A percentile compares a stretch with the other conserved stretches of the same genome.
Conservation (phyloP, 2,797 vertebrate species). For the Siniperca undulata region DNA sequence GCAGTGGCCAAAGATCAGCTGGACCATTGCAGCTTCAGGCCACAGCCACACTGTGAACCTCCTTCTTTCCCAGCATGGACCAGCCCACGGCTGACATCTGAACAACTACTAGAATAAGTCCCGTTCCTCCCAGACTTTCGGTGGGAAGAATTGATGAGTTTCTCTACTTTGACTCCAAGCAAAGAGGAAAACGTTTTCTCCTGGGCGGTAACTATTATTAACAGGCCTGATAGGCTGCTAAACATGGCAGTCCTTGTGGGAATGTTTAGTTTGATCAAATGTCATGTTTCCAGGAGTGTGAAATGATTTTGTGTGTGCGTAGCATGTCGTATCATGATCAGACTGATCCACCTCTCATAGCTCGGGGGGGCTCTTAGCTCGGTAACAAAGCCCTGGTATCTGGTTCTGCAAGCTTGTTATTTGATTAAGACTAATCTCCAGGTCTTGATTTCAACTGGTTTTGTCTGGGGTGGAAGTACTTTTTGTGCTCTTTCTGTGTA, state of each 20-base stretch:
- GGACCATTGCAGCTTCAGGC: slow-evolving; percentile 66
- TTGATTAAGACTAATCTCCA: slow-evolving; percentile 77
- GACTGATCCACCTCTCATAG: slow-evolving; percentile 66
- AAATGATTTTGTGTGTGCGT: slow-evolving; percentile 65
- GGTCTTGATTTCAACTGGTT: slow-evolving; percentile 78
- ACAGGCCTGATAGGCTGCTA: slow-evolving; percentile 66
- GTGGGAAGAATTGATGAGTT: slow-evolving; percentile 83
- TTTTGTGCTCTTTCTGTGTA: slow-evolving; percentile 60
- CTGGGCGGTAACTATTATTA: slow-evolving; percentile 80
- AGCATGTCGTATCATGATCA: slow-evolving; percentile 75
- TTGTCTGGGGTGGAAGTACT: slow-evolving; percentile 69
- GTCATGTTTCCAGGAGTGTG: slow-evolving; percentile 65
- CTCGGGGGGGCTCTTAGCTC: slow-evolving; percentile 51
- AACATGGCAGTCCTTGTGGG: slow-evolving; percentile 78
- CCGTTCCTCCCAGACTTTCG: slow-evolving; percentile 75
- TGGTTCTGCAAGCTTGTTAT: slow-evolving; percentile 75
- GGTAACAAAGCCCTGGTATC: slow-evolving; percentile 75
- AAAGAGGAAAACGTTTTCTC: slow-evolving; percentile 73
- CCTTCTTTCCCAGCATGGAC: slow-evolving; percentile 74
- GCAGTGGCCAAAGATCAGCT: slow-evolving; percentile 73
- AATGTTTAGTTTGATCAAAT: slow-evolving; percentile 73
- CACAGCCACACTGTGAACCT: slow-evolving; percentile 71
- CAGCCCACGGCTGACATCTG: slow-evolving; percentile 65
- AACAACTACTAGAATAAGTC: slow-evolving; percentile 66
- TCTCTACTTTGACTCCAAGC: slow-evolving; percentile 69